Base-by-base conservation (phyloP, 2,113 vertebrate species). In the Rhineura floridana region DNA sequence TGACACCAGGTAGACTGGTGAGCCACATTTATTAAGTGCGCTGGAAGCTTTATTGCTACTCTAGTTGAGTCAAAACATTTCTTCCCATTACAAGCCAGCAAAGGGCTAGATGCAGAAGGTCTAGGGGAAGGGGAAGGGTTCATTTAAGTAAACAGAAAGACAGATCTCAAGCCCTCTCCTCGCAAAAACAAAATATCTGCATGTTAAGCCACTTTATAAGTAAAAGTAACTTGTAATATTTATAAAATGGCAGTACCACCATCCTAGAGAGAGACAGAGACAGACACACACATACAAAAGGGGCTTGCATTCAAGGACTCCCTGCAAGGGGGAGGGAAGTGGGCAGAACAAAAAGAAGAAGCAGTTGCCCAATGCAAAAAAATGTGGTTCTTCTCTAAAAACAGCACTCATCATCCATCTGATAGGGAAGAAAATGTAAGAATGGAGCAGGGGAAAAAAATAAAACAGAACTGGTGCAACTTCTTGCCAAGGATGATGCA, bases 401-500 rank as follows among this genome's bases (percentile, higher is more conserved):
- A 90, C 90, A 94, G 92, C 95, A 95, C 93, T 92, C 90, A 2
- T 91, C 96, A 95, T 94, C 95, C 88, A 87, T 90, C 95, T 94
- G 85, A 81, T 94, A 80, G 84, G 87, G 84, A 88, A 91, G 92
- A 91, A 65, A 77, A 83, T 63, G 52, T 36, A 79, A 93, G 91
- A 91, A 87, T 89, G 86, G 94, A 89, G 90, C 72, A 91, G 93
- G 52, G 95, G 92, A 92, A 96, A 97, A 96, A 92, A 94, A 96
- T 97, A 95, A 96, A 96, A 95, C 93, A 97, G 93, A 93, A 94
- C 15, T 88, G 97, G 97, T 97, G 96, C 96, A 96, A 96, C 93
- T 95, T 96, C 94, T 94, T 23, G 94, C 94, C 93, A 44, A 90
- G 81, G 89, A 80, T 88, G 91, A 92, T 90, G 87, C 90, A 76